Conservation (phyloP, 2,113 vertebrate genomes). For the Podocnemis expansa region DNA sequence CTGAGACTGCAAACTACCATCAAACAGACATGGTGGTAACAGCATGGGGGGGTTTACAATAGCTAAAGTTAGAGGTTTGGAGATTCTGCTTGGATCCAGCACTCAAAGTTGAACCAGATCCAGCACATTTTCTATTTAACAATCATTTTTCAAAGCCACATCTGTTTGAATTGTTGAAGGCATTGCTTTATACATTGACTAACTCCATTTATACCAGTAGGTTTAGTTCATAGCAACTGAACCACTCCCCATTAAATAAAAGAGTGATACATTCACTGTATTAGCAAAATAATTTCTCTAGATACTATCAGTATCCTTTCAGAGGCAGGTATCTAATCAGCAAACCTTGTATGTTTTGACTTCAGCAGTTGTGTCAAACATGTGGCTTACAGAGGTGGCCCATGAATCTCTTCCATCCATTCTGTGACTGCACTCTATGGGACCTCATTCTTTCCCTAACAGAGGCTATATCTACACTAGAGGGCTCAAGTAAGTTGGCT, state of each 20-base stretch:
- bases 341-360: not conserved
- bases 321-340: conserved; percentile 18
- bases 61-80: not conserved
- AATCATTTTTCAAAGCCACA: not conserved
- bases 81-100: not conserved
- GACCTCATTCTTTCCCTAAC: no score
- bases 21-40: not conserved
- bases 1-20: not conserved
- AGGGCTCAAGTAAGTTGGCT: no score
- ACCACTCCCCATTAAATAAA: not conserved
- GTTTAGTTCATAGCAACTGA: not conserved
- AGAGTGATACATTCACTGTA: not conserved
- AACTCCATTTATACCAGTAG: not conserved
- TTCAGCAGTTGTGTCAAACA: not conserved
- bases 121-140: not conserved
- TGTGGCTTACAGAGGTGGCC: no score
- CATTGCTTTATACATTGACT: not conserved
- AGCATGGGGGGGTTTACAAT: not conserved
- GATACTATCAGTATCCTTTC: not conserved
- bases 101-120: not conserved
- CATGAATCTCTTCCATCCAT: no score
- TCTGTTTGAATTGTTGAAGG: not conserved
- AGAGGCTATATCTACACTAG: no score
- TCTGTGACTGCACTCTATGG: no score
- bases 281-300: not conserved